Conservation (phyloP, 2,113 vertebrate species). For the Cottus gobio region DNA sequence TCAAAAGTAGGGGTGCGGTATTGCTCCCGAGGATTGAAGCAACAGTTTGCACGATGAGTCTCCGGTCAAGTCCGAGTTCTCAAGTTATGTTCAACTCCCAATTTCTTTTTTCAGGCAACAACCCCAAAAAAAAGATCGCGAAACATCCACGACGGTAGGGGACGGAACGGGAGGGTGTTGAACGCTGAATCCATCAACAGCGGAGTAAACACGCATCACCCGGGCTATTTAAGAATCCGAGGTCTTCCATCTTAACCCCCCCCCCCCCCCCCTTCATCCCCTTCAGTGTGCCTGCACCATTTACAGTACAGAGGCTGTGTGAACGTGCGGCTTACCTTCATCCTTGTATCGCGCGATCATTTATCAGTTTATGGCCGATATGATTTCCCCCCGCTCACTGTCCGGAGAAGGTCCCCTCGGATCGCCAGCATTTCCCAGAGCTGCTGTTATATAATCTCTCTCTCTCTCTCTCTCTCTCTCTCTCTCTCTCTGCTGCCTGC, state of each 20-base stretch:
- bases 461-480: constrained; percentile 28
- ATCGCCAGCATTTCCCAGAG: constrained; percentile 59
- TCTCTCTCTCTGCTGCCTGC: constrained; percentile 17
- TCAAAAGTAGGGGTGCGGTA: constrained; percentile 63
- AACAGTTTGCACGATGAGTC: constrained; percentile 78
- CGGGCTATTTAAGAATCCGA: constrained; percentile 46
- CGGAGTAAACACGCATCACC: constrained; percentile 51
- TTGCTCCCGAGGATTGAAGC: constrained; percentile 62
- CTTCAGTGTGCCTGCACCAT: constrained; percentile 50
- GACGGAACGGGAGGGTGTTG: not conserved
- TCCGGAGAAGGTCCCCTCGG: constrained; percentile 53
- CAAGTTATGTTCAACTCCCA: constrained; percentile 62
- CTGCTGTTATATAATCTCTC: constrained; percentile 73
- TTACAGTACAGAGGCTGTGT: constrained; percentile 46
- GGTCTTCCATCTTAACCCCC: constrained; percentile 71
- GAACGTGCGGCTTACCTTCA: constrained; percentile 65
- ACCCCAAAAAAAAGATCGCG: no score
- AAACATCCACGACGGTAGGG: no score
- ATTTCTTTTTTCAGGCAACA: not conserved
- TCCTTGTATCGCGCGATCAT: not conserved
- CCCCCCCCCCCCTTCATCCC: not conserved
- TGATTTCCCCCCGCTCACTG: constrained; percentile 36
- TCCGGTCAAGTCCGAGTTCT: constrained; percentile 46
- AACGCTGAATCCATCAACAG: constrained; percentile 9
- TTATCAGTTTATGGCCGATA: constrained; percentile 12